Evolutionary conservation across 2,888 invertebrate species (phyloP), one percentile per base, ranked within the genome.

Genomic region (Aelia acuminata): DNA sequence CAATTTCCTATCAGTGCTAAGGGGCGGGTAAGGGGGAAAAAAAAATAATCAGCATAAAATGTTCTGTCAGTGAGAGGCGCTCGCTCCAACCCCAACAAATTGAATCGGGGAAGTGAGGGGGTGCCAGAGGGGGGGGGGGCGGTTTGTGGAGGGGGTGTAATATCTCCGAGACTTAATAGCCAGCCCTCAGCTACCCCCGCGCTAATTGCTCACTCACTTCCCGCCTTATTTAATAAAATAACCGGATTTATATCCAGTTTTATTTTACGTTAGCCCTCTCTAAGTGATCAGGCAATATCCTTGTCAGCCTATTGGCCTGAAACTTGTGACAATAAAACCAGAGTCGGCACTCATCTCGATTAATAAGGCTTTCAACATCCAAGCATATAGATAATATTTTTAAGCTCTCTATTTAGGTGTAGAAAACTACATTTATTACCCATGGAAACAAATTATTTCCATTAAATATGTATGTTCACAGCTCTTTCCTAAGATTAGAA

Each of bases 41-140:
- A 80, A 43, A 80, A 43, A 80, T 80, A 80, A 80, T 80, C 80
- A 80, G 80, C 80, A 80, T 80, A 80, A 80, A 80, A 80, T 80
- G 80, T 43, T 80, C 80, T 47, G 80, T 22, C 80, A 80, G 80
- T 43, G 43, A 80, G 43, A 39, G 43, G 43, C n/a, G 22, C 80
- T 43, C n/a, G 22, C 80, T 43, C 80, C 80, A 80, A 47, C 43
- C 80, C 80, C 80, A 39, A 47, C 80, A 80, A 80, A 80, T 80
- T 80, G 80, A 80, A 80, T 80, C 80, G 35, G n/a, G 57, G 53
- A 10, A 10, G n/a, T n/a, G 57, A 2, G 15, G 48, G 3, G 48
- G 84, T 15, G 26, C 26, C n/a, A 18, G 39, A 11, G 43, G 84
- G 39, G 48, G 26, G 50, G 49, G 84, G 26, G 84, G 13, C 1